phyloP scores from a whole-genome alignment of 2,113 vertebrate genomes.

The Rhinogobius similis region DNA sequence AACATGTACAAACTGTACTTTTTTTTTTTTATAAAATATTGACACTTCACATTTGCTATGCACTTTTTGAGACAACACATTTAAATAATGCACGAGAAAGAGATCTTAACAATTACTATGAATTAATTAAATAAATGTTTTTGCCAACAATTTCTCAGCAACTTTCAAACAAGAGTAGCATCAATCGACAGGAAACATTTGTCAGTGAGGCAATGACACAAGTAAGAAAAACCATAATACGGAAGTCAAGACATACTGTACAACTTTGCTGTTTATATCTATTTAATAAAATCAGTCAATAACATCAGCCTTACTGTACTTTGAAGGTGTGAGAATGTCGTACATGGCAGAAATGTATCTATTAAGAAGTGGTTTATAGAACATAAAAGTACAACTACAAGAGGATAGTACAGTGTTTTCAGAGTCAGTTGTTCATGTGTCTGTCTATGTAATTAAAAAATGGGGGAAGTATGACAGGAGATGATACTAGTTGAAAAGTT shows the following conservation, averaged over 20 bases:
- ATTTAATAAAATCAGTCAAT: no score
- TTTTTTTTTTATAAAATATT: no score
- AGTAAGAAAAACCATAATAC: slow-evolving; percentile 46
- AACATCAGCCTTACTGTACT: background rate
- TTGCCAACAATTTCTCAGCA: no score
- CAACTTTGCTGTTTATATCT: background rate
- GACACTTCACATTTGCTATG: no score
- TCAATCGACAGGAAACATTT: slow-evolving; percentile 37
- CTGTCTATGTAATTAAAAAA: background rate
- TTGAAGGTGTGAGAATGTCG: no score
- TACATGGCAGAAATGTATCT: no score
- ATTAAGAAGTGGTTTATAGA: background rate
- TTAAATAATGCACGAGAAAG: no score
- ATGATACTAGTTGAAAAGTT: background rate
- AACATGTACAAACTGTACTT: background rate
- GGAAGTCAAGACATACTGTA: slow-evolving; percentile 30
- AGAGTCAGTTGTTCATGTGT: background rate
- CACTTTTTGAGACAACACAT: no score
- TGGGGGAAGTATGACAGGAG: slow-evolving; percentile 1
- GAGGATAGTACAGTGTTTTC: background rate
- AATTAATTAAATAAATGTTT: no score
- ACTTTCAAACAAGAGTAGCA: no score
- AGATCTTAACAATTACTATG: no score
- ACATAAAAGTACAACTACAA: background rate
- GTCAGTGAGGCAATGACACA: slow-evolving; percentile 38